Conservation (phyloP, 2,113 vertebrate genomes). For the Thamnophis sirtalis region DNA sequence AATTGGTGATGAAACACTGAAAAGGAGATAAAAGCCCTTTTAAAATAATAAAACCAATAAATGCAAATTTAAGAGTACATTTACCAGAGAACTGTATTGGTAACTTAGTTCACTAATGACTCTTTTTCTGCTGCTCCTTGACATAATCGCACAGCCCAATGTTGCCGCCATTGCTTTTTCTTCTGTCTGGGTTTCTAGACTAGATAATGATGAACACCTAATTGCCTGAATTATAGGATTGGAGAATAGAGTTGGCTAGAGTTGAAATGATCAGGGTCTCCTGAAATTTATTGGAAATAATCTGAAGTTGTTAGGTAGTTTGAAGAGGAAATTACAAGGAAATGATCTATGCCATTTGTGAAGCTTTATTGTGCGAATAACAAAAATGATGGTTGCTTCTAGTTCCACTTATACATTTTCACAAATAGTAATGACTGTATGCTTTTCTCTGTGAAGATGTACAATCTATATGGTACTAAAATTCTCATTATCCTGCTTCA, state of each 20-base stretch:
- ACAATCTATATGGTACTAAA: neutral
- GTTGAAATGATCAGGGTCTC: constrained; percentile 48
- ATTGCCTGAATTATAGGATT: constrained; percentile 22
- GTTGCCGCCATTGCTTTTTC: accelerated
- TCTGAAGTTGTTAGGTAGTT: constrained; percentile 54
- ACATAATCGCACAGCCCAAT: neutral
- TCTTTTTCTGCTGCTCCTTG: neutral
- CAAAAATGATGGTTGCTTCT: constrained; percentile 62
- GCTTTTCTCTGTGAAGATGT: constrained; percentile 38
- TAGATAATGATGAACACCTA: constrained; percentile 3
- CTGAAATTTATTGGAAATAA: constrained; percentile 59
- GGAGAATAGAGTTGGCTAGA: neutral
- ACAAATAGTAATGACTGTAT: constrained; percentile 23
- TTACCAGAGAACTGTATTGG: neutral
- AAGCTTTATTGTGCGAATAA: constrained; percentile 57
- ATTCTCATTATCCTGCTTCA: neutral
- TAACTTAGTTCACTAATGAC: neutral
- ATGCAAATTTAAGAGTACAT: constrained; percentile 12
- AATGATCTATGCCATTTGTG: constrained; percentile 61
- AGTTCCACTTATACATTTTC: constrained; percentile 50
- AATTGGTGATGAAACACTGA: constrained; percentile 37
- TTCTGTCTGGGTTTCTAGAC: constrained; percentile 22
- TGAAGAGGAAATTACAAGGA: constrained; percentile 63
- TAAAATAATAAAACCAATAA: constrained; percentile 22
- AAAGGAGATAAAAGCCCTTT: constrained; percentile 35